Percentiles rank a stretch among this genome's conserved stretches.
These are phyloP conservation scores for Papilio machaon DNA, from an alignment of 1,140 invertebrate species.

Conservation along the genomic window DNA sequence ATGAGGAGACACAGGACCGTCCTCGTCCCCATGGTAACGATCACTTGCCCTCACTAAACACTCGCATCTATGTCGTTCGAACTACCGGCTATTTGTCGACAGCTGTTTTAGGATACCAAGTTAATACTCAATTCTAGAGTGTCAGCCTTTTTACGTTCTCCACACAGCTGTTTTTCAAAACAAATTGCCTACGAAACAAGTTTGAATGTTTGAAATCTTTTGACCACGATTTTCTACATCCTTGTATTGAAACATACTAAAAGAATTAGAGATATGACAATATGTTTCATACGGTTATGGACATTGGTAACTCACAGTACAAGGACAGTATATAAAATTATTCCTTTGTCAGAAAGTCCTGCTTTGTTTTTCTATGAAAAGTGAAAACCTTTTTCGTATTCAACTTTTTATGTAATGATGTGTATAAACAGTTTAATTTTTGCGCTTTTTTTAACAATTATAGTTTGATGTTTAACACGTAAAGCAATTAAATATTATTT, in stretches of 20 bases:
- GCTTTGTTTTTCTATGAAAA: no score
- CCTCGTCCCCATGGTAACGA: slow-evolving; percentile 19
- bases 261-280: not conserved
- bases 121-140: not conserved
- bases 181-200: slow-evolving; percentile 6
- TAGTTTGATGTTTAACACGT: not conserved
- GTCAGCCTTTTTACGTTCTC: not conserved
- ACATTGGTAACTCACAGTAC: no score
- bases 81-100: not conserved
- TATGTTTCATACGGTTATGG: no score
- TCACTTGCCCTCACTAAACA: slow-evolving; percentile 9
- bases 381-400: not conserved
- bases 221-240: not conserved
- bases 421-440: not conserved
- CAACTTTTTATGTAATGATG: not conserved
- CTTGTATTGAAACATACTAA: no score
- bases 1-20: slow-evolving; percentile 25
- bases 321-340: no score
- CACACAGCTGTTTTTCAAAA: not conserved
- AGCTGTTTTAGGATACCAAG: slow-evolving; percentile 2
- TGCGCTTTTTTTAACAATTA: not conserved
- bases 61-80: slow-evolving; percentile 30
- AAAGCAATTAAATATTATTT: not conserved
- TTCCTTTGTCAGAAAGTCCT: no score
- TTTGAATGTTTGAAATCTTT: not conserved